Percentiles rank a stretch among this genome's conserved stretches.
These are phyloP conservation scores for Lepisosteus osseus DNA, from an alignment of 2,113 vertebrate species.

Conservation along the genomic window DNA sequence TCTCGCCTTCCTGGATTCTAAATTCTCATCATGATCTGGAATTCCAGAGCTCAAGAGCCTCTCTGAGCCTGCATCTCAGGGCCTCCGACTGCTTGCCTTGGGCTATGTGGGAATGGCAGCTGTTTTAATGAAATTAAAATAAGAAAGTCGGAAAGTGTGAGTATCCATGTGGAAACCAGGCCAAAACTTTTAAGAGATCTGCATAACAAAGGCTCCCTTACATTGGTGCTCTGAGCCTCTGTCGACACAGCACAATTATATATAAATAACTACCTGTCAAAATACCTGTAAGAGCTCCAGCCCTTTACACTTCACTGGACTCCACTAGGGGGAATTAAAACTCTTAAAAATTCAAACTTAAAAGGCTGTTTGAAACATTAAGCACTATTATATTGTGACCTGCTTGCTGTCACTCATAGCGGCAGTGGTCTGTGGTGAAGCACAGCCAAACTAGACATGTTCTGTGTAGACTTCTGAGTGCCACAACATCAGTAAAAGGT, in stretches of 20 bases:
- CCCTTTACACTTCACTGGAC: not conserved
- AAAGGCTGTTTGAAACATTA: not conserved
- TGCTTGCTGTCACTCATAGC: too few relatives aligned
- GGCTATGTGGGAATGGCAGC: not conserved
- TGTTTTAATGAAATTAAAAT: not conserved
- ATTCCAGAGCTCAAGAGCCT: too few relatives aligned
- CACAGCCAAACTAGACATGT: too few relatives aligned
- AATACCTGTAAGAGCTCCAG: not conserved
- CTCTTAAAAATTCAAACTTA: not conserved
- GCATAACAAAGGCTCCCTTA: not conserved
- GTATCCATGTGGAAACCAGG: not conserved
- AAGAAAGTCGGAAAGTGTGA: not conserved
- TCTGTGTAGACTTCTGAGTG: too few relatives aligned
- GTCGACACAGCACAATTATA: not conserved
- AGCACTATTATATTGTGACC: too few relatives aligned
- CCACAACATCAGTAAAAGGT: too few relatives aligned
- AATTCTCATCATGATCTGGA: too few relatives aligned
- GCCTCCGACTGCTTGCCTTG: too few relatives aligned
- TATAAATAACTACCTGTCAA: conserved; percentile 5
- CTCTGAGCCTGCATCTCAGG: too few relatives aligned
- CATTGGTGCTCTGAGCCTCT: not conserved
- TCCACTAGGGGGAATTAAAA: not conserved
- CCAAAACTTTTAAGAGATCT: not conserved
- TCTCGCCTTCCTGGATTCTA: too few relatives aligned
- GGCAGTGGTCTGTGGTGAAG: too few relatives aligned